Percentiles rank a stretch among this genome's conserved stretches.
phyloP scores from a whole-genome alignment of 2,113 vertebrate genomes.

The Rhinolophus ferrumequinum region DNA sequence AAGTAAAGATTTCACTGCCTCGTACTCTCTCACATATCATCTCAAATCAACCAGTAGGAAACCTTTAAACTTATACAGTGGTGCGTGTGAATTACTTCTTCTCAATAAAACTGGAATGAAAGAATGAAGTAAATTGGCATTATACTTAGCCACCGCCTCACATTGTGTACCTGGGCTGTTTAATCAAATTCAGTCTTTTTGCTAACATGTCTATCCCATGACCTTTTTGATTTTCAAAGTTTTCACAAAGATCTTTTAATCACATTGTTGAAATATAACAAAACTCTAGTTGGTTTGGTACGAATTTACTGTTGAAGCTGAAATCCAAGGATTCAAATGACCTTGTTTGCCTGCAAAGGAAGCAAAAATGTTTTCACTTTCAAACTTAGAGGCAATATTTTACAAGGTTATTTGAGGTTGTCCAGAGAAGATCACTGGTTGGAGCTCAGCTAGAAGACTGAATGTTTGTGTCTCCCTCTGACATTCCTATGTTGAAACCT shows the following conservation, averaged over 20 bases:
- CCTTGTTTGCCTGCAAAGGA: neutral
- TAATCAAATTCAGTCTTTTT: neutral
- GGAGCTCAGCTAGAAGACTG: neutral
- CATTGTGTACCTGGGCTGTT: neutral
- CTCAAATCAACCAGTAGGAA: neutral
- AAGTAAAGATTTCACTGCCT: neutral
- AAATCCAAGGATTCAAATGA: neutral
- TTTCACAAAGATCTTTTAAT: neutral
- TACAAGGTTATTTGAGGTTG: neutral
- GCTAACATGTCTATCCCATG: neutral
- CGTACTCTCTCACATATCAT: neutral
- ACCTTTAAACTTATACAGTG: neutral
- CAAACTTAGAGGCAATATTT: neutral
- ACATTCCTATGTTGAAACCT: neutral
- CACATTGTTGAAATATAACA: neutral
- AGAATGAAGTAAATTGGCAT: neutral
- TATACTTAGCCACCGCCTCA: neutral
- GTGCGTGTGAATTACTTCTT: neutral
- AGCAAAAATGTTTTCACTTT: neutral
- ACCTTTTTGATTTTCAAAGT: neutral
- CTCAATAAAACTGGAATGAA: neutral
- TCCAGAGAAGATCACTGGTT: neutral
- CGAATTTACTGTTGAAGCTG: neutral
- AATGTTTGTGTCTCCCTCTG: neutral
- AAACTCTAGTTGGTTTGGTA: neutral